Evolutionary conservation across 2,113 vertebrate genomes (phyloP).

Genomic region (Hippocampus guttulatus): DNA sequence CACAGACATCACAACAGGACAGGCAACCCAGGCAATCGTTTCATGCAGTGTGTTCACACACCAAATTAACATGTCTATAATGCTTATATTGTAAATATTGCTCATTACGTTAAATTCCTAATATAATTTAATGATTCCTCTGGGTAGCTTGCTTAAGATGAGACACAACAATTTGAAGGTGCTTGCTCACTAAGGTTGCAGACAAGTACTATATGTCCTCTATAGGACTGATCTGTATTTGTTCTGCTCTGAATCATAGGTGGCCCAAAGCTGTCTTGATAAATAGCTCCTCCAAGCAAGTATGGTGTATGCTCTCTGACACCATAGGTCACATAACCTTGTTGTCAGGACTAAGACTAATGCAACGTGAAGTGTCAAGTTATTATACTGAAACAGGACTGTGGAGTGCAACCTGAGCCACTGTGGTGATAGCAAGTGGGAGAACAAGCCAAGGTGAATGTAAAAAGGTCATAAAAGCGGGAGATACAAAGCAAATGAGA

Average conservation of each 20-base stretch:
- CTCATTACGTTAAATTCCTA: background rate
- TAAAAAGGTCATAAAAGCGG: slow-evolving; percentile 74
- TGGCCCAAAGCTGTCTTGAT: slow-evolving; percentile 75
- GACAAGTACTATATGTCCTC: slow-evolving; percentile 58
- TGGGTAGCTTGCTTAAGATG: background rate
- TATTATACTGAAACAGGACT: slow-evolving; percentile 75
- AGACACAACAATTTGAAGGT: slow-evolving; percentile 26
- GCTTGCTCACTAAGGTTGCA: slow-evolving; percentile 39
- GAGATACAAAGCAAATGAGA: slow-evolving; percentile 66
- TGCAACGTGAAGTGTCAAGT: slow-evolving; percentile 78
- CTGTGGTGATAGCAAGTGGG: slow-evolving; percentile 63
- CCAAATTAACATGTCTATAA: background rate
- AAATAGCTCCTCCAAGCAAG: slow-evolving; percentile 75
- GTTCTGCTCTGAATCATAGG: slow-evolving; percentile 74
- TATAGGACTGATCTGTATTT: slow-evolving; percentile 63
- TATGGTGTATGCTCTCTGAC: slow-evolving; percentile 74
- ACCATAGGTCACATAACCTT: slow-evolving; percentile 78
- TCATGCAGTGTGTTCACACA: background rate
- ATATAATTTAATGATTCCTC: background rate
- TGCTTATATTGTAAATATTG: background rate
- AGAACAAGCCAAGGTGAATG: slow-evolving; percentile 70
- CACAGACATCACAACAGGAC: too few species aligned
- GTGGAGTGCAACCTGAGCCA: slow-evolving; percentile 65
- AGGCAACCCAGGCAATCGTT: too few species aligned
- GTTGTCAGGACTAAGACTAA: slow-evolving; percentile 75